phyloP scores from a whole-genome alignment of 2,888 invertebrate genomes.

The Brachypterus glaber region DNA sequence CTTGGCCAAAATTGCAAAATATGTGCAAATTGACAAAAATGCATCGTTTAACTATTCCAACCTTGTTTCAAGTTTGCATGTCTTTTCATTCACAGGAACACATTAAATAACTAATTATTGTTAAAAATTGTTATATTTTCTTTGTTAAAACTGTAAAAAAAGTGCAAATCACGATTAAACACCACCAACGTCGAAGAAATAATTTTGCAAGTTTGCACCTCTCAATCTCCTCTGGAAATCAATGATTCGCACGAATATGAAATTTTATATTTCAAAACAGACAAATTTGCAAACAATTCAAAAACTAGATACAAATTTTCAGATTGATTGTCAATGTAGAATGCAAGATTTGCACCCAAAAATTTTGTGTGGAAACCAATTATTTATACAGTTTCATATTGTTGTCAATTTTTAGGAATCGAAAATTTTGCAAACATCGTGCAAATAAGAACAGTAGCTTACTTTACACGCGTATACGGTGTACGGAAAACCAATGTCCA shows the following conservation, averaged over 20 bases:
- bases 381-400: background rate
- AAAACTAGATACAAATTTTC: conserved; percentile 3
- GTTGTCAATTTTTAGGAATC: background rate
- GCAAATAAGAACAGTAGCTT: no score
- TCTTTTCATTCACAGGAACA: no score
- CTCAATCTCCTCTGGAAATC: background rate
- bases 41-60: no score
- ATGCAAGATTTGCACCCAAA: background rate
- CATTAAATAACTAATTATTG: no score
- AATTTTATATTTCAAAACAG: background rate
- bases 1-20: no score
- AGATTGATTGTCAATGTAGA: background rate
- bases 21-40: no score
- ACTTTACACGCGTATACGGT: no score
- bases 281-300: conserved; percentile 1
- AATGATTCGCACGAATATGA: background rate
- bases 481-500: no score
- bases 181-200: background rate
- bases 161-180: background rate
- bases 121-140: background rate
- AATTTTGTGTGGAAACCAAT: background rate
- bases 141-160: background rate
- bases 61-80: no score
- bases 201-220: conserved; percentile 1
- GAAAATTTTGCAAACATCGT: no score